Evolutionary conservation across 2,797 vertebrate genomes (phyloP).

Genomic region (Anomalospiza imberbis): DNA sequence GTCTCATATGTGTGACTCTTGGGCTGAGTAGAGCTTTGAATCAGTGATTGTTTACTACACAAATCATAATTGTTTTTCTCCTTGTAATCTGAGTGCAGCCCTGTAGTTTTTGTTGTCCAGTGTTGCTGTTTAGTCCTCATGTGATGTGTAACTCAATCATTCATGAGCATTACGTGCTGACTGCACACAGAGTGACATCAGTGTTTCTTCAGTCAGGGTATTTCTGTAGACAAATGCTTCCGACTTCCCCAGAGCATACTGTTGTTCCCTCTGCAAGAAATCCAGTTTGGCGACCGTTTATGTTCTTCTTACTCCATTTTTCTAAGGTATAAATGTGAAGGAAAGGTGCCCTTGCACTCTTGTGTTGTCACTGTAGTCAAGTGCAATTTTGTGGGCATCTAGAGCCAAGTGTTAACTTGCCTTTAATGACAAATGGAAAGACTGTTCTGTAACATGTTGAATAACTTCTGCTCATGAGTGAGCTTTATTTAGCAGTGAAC

Average conservation of each 20-base stretch:
- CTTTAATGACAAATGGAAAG: not conserved
- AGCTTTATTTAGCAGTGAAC: not conserved
- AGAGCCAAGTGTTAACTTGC: not conserved
- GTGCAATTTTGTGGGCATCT: not conserved
- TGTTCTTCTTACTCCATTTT: not conserved
- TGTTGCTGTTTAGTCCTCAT: not conserved
- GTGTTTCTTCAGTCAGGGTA: not conserved
- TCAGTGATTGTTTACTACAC: not conserved
- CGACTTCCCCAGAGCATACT: not conserved
- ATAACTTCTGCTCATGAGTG: not conserved
- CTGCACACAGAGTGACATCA: not conserved
- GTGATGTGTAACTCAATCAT: not conserved
- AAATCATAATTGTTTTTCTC: not conserved
- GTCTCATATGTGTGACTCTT: not conserved
- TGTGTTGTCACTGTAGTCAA: fast-evolving
- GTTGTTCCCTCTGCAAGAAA: not conserved
- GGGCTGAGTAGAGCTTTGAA: not conserved
- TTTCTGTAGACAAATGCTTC: not conserved
- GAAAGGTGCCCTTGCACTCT: not conserved
- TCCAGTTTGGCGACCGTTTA: not conserved
- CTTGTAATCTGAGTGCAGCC: not conserved
- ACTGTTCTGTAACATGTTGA: not conserved
- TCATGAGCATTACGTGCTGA: not conserved
- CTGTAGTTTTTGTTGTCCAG: not conserved
- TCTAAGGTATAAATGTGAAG: not conserved